Evolutionary conservation across 2,797 vertebrate genomes (phyloP), one percentile per base, ranked within the genome.

Genomic region (Pangasius macronema): DNA sequence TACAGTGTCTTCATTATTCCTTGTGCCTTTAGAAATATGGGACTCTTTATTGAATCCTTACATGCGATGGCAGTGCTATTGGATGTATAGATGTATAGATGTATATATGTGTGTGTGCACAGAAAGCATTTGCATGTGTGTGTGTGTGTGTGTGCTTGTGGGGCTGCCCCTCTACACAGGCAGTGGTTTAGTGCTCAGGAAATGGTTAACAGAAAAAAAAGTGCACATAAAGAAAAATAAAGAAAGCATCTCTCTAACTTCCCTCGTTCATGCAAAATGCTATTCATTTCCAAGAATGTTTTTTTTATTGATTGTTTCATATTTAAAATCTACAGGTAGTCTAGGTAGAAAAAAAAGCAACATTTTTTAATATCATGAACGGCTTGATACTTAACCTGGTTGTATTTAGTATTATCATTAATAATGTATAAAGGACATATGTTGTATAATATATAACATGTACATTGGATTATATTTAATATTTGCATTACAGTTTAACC

Each of bases 101-200:
- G 11, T 59, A 39, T 59, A 36, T 24, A 24, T 77, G 53, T 77
- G 75, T 77, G 75, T 80, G 55, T 16, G 51, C 51, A 61, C 55
- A 61, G 33, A 59, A 39, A 16, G 11, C 20, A 81, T 81, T 81
- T 81, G 77, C 82, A 84, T 65, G 36, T 72, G 51, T 79, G 53
- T 79, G 22, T 81, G 33, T 80, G 86, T 72, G 55, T 57, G 8
- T 46, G 3, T 88, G 87, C 87, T 72, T 82, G 2, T 16, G 92
- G 95, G 95, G 95, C 94, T 90, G 92, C 94, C 95, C 95, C 95
- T 88, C 91, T 73, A 93, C 72, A 94, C 93, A 91, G 88, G 46
- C 39, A 94, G 93, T 86, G 95, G 95, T 95, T 95, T 72, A 94
- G 86, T 81, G 85, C 89, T 93, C 95, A 96, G 95, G 95, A 96